phyloP scores from a whole-genome alignment of 2,113 vertebrate genomes.

The Chionodraco myersi region DNA sequence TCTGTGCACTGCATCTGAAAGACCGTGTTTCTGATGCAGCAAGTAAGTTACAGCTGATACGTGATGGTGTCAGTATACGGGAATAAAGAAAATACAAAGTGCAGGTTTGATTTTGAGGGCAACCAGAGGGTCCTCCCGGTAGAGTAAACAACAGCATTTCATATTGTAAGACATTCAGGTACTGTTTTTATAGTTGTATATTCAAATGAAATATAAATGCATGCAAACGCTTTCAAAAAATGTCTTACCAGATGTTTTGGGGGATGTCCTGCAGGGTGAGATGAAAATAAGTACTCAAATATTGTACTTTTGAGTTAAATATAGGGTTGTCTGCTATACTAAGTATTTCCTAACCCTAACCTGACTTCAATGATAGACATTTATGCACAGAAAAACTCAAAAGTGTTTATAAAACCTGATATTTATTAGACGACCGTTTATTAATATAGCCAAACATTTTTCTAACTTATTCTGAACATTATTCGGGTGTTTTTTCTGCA shows the following conservation, averaged over 20 bases:
- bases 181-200: background rate
- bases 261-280: background rate
- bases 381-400: too few species aligned
- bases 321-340: too few species aligned
- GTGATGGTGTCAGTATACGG: background rate
- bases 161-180: too few species aligned
- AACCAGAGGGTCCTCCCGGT: background rate
- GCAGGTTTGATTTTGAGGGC: background rate
- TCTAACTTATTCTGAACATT: too few species aligned
- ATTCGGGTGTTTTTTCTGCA: too few species aligned
- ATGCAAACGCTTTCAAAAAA: background rate
- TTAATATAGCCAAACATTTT: too few species aligned
- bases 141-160: background rate
- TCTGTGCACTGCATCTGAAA: background rate
- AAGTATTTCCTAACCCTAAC: too few species aligned
- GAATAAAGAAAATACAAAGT: background rate
- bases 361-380: too few species aligned
- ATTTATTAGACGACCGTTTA: too few species aligned
- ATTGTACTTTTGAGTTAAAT: too few species aligned
- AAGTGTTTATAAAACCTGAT: too few species aligned
- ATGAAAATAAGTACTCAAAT: too few species aligned
- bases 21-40: background rate
- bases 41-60: background rate
- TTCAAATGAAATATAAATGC: background rate
- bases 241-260: background rate